These are phyloP conservation scores for Dufourea novaeangliae DNA, from an alignment of 1,140 invertebrate species.

Conservation along the genomic window DNA sequence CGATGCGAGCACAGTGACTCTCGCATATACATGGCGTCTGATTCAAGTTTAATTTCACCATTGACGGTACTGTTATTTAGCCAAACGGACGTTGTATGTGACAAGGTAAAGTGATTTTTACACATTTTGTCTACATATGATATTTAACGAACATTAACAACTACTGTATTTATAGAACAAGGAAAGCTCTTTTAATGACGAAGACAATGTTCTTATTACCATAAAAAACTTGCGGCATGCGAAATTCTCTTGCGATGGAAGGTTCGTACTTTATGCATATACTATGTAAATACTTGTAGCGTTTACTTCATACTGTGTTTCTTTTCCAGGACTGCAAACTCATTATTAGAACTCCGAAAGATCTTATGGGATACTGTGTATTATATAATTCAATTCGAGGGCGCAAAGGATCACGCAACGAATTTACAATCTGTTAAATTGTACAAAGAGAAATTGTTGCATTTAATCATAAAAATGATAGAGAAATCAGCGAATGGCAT, in stretches of 20 bases:
- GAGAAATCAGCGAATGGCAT: background rate
- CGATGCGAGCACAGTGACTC: constrained; percentile 78
- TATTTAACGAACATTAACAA: background rate
- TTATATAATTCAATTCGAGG: constrained; percentile 81
- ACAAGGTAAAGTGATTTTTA: constrained; percentile 65
- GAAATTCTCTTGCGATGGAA: constrained; percentile 73
- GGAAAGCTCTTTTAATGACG: background rate
- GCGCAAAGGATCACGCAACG: background rate
- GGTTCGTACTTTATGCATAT: constrained; percentile 71
- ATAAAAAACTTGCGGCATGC: constrained; percentile 73
- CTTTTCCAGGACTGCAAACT: constrained; percentile 77
- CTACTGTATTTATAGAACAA: constrained; percentile 10
- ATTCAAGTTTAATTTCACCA: constrained; percentile 82
- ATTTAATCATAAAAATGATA: constrained; percentile 14
- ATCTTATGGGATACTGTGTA: constrained; percentile 81
- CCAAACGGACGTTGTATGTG: constrained; percentile 51
- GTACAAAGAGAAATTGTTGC: constrained; percentile 21
- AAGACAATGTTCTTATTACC: constrained; percentile 53
- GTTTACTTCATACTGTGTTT: constrained; percentile 42
- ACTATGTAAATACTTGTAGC: constrained; percentile 11
- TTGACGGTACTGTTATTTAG: constrained; percentile 82
- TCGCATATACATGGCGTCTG: constrained; percentile 79
- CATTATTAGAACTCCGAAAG: constrained; percentile 79
- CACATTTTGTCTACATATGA: background rate
- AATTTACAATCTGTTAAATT: background rate